These are phyloP conservation scores for Donacobius atricapilla DNA, from an alignment of 2,113 vertebrate species.

Conservation along the genomic window DNA sequence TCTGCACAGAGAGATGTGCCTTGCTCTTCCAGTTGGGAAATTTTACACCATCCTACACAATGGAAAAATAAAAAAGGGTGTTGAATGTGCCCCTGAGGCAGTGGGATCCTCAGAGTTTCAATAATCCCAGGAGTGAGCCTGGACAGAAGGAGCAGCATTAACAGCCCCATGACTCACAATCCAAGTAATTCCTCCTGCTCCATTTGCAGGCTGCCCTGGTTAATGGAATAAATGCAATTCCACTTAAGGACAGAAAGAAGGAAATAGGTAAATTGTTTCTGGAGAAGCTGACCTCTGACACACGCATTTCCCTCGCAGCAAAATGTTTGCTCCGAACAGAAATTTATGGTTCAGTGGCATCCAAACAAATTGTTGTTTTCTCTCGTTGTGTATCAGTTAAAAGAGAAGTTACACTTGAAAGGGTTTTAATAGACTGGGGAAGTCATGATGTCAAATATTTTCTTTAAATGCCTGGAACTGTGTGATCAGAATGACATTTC, in stretches of 20 bases:
- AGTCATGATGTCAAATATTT: neutral
- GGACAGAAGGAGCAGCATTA: neutral
- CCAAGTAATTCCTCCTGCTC: neutral
- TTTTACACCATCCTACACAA: neutral
- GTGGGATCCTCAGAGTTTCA: neutral
- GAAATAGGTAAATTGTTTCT: conserved; percentile 12
- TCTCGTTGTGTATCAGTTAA: neutral
- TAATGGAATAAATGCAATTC: neutral
- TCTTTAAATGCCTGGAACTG: neutral
- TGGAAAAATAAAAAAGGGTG: neutral
- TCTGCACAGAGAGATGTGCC: neutral
- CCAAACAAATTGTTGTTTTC: neutral
- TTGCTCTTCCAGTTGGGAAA: neutral
- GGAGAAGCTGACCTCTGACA: neutral
- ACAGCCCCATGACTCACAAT: neutral
- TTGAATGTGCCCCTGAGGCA: neutral
- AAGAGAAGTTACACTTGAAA: neutral
- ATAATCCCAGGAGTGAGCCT: neutral
- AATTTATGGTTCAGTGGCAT: neutral
- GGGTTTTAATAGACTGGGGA: neutral
- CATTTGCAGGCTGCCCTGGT: neutral
- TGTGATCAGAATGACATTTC: neutral
- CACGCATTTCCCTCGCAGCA: neutral
- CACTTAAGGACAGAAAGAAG: neutral
- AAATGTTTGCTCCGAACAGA: neutral